Evolutionary conservation across 2,888 invertebrate genomes (phyloP).

Genomic region (Dusona sp.): DNA sequence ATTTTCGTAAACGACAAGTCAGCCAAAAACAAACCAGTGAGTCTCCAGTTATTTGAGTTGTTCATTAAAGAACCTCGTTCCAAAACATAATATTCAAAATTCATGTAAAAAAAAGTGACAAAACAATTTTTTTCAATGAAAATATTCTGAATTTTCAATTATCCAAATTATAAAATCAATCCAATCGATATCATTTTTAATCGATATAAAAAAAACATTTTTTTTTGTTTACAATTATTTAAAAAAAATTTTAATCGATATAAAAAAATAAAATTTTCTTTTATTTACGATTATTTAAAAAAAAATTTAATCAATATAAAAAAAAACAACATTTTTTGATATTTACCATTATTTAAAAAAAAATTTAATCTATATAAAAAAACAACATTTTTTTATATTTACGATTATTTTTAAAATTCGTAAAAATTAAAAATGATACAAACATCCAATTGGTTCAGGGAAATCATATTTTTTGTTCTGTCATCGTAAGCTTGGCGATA

Average conservation of each 20-base stretch:
- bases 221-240: background rate
- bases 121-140: background rate
- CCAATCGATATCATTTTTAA: too few species aligned
- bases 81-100: background rate
- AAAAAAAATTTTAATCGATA: background rate
- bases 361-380: too few species aligned
- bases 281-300: background rate
- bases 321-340: background rate
- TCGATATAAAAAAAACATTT: background rate
- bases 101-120: background rate
- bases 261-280: background rate
- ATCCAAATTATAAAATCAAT: background rate
- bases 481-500: background rate
- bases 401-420: too few species aligned
- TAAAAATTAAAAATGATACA: background rate
- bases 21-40: constrained; percentile 19
- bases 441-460: background rate
- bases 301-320: background rate
- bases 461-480: background rate
- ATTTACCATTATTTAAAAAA: background rate
- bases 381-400: too few species aligned
- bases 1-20: constrained; percentile 22
- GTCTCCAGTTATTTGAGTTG: background rate
- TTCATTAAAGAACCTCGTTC: background rate
- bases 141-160: background rate